phyloP scores from a whole-genome alignment of 2,797 vertebrate species.

The Rhynchotus rufescens region DNA sequence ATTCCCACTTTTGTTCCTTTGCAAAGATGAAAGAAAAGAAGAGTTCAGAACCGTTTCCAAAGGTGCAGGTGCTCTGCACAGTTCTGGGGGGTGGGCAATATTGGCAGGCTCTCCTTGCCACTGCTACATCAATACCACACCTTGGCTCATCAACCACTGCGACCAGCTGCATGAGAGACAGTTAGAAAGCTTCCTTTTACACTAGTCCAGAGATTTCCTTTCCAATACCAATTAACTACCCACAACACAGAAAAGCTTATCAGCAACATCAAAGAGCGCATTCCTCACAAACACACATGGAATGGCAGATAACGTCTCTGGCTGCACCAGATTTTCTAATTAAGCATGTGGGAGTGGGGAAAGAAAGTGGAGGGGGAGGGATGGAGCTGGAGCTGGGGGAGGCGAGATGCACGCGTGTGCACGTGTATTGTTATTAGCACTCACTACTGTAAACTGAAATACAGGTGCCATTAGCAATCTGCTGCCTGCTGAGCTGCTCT shows the following conservation, averaged over 20 bases:
- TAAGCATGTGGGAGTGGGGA: conserved; percentile 32
- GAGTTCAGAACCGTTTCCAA: conserved; percentile 69
- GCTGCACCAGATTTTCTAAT: conserved; percentile 70
- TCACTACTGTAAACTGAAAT: conserved; percentile 33
- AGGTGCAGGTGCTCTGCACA: conserved; percentile 47
- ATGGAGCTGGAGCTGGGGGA: background rate
- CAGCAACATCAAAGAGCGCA: conserved; percentile 62
- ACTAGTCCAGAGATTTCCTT: conserved; percentile 77
- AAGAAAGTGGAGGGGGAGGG: background rate
- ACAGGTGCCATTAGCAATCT: conserved; percentile 54
- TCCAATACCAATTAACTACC: conserved; percentile 76
- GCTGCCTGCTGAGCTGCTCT: conserved; percentile 19
- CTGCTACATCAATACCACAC: conserved; percentile 53
- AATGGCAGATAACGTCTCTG: conserved; percentile 63
- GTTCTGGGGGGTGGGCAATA: conserved; percentile 51
- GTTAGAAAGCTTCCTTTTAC: conserved; percentile 67
- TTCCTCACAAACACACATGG: conserved; percentile 67
- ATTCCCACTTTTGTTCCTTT: conserved; percentile 53
- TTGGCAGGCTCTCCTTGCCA: conserved; percentile 41
- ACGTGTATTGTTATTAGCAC: background rate
- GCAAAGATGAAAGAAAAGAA: conserved; percentile 54
- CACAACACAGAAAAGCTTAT: conserved; percentile 72
- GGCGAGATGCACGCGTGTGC: background rate
- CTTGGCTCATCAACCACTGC: conserved; percentile 68
- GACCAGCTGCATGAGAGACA: conserved; percentile 70